Evolutionary conservation across 2,888 invertebrate genomes (phyloP), one percentile per base, ranked within the genome.

Genomic region (Lepidochrysops patricia): DNA sequence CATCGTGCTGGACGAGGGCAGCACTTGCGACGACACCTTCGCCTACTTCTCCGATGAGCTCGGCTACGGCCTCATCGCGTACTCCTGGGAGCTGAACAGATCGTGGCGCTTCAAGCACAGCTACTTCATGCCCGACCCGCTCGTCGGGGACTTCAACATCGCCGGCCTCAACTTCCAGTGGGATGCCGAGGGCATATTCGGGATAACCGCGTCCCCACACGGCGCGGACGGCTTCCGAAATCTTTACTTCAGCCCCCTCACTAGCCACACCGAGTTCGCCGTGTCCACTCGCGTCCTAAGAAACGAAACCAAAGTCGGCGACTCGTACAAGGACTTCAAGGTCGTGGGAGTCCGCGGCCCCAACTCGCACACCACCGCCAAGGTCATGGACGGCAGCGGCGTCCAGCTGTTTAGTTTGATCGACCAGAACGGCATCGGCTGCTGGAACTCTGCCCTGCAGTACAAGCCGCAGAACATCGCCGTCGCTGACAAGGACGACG

Each of bases 141-240:
- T 96, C 2, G 90, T 91, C 13, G 95, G 95, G 4, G 94, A 95
- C 72, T 95, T 93, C 77, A 94, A 94, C 72, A 92, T 95, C 63
- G 95, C 92, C 4, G 95, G 95, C 0, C 80, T 96, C 9, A 95
- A 95, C 76, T 96, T 95, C 90, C 95, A 96, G 77, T 96, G 96
- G 96, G 92, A 92, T 25, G 92, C 93, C 66, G 96, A 95, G 80
- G 95, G 95, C 12, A 93, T 95, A 63, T 96, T 96, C 67, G 96
- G 96, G 1, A 92, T 95, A 79, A 91, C 94, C 0, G 76, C 95
- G 1, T 93, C 95, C 0, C 93, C 95, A 0, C 74, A 90, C 4
- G 91, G 92, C 13, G 70, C 83, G 7, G 93, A 94, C 70, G 95
- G 95, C 15, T 94, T 83, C 72, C 91, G 94, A 68, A 93, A 92